Base-by-base conservation (phyloP, 2,797 vertebrate species). In the Acropternis orthonyx region DNA sequence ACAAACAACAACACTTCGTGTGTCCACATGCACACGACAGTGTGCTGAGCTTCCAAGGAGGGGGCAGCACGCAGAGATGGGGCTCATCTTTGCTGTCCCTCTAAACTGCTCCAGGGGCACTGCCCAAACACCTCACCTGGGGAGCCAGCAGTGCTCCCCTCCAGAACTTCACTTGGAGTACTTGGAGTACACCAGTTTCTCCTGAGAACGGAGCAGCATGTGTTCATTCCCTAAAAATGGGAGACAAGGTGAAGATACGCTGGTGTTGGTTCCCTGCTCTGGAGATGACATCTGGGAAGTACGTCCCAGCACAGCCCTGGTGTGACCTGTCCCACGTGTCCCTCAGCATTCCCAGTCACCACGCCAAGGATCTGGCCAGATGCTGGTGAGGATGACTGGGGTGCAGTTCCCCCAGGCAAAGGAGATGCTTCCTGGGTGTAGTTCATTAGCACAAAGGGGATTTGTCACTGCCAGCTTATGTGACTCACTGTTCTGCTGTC, bases 401-500 rank as follows among this genome's bases (percentile, higher is more conserved):
- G 32, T 36, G 44, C 67, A 71, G 63, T 2, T 87, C 48, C 74
- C 62, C 32, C 28, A 59, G 92, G 88, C 19, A 5, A n/a, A 37
- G 48, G 51, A 89, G 41, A 73, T 0, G 0, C 88, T 88, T 90
- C 85, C 77, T 84, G 90, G 80, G 88, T 27, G 88, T 9, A 93
- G 46, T 36, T 82, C 58, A 3, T 59, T 5, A 77, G 32, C 71
- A 79, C n/a, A 37, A 44, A 52, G 24, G 19, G 44, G 20, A 23
- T 85, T 77, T 91, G 82, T 68, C 82, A 77, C 61, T 49, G 87
- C 75, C 91, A 75, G 87, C 41, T 58, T 61, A 41, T 28, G 3
- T 85, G 89, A 95, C 85, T 95, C 92, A 88, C 55, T 13, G 75
- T 89, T 81, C 80, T 3, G 16, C 19, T 65, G 51, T 73, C 72